Base-by-base conservation (phyloP, 2,113 vertebrate genomes). In the Sylvietta virens region DNA sequence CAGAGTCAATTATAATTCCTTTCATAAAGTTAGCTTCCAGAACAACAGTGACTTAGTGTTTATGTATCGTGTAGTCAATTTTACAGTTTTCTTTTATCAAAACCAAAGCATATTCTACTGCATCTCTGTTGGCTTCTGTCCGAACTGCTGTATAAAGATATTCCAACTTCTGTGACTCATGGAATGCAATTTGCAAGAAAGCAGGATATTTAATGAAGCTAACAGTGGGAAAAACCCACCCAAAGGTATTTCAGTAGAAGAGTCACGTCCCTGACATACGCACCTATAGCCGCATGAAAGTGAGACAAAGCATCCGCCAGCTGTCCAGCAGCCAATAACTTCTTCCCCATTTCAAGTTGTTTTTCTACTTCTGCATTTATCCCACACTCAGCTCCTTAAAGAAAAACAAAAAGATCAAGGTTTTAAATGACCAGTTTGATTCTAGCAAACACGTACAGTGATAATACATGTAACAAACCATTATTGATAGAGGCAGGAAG, bases 341-440 rank as follows among this genome's bases (percentile, higher is more conserved):
- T 99, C 98, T 99, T 99, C 37, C 99, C 99, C 99, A 99, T 98
- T 97, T 99, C 99, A 92, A 99, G 98, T 16, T 99, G 99, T 71
- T 98, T 99, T 97, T 99, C 99, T 72, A 99, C 98, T 95, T 99
- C 98, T 22, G 98, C 99, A 97, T 99, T 99, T 83, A 98, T 98
- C 89, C 98, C 98, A 97, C 99, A 99, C 71, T 98, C 98, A n/a
- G 98, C 99, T 93, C 99, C 99, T 99, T 97, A 48, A 97, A 95
- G n/a, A 80, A 86, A 53, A 84, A 39, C 48, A 93, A 70, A 72
- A 48, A 72, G 7, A 90, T 47, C 5, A 44, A 39, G 4, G 47
- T n/a, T 85, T 30, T 42, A 23, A 85, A 56, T 31, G 20, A 88
- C 2, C 3, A 39, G 7, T 56, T 51, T 70, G 28, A 76, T 78